A percentile compares a stretch with the other conserved stretches of the same genome.
Evolutionary conservation across 1,140 invertebrate species (phyloP).

Genomic region (Pseudomyrmex sp.): DNA sequence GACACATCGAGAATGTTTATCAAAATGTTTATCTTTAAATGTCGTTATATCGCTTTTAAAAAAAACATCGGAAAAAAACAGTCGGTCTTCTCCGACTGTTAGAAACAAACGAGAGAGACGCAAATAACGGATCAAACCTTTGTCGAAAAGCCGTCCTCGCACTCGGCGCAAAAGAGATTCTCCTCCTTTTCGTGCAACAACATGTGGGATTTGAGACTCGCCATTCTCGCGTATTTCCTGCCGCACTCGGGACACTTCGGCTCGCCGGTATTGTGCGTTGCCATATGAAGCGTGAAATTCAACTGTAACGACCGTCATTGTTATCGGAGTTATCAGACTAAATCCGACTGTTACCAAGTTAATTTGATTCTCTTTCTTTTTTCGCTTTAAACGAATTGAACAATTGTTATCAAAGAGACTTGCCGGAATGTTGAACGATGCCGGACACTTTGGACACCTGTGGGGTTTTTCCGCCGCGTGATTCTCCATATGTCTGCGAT

Average conservation of each 20-base stretch:
- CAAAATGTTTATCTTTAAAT: no score
- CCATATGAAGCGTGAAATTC: slow-evolving; percentile 88
- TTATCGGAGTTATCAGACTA: slow-evolving; percentile 62
- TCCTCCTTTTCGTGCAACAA: slow-evolving; percentile 90
- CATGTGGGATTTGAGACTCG: slow-evolving; percentile 90
- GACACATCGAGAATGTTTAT: neutral
- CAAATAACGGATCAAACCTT: slow-evolving; percentile 83
- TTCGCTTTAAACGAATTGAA: no score
- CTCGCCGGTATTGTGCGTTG: slow-evolving; percentile 86
- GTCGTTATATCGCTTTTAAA: neutral
- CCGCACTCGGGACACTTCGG: slow-evolving; percentile 89
- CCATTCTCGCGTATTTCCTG: slow-evolving; percentile 88
- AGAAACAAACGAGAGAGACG: slow-evolving; percentile 42
- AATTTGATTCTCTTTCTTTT: no score
- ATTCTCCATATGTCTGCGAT: slow-evolving; percentile 86
- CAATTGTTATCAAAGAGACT: slow-evolving; percentile 16
- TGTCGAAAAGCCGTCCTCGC: slow-evolving; percentile 89
- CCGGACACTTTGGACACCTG: slow-evolving; percentile 87
- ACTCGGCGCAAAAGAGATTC: slow-evolving; percentile 89
- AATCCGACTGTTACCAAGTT: slow-evolving; percentile 18
- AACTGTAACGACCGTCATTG: slow-evolving; percentile 78
- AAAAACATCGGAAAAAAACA: neutral
- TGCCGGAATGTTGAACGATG: slow-evolving; percentile 88
- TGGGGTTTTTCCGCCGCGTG: slow-evolving; percentile 89
- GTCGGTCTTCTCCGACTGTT: neutral